Base-by-base conservation (phyloP, 2,797 vertebrate genomes). In the Limosa lapponica region DNA sequence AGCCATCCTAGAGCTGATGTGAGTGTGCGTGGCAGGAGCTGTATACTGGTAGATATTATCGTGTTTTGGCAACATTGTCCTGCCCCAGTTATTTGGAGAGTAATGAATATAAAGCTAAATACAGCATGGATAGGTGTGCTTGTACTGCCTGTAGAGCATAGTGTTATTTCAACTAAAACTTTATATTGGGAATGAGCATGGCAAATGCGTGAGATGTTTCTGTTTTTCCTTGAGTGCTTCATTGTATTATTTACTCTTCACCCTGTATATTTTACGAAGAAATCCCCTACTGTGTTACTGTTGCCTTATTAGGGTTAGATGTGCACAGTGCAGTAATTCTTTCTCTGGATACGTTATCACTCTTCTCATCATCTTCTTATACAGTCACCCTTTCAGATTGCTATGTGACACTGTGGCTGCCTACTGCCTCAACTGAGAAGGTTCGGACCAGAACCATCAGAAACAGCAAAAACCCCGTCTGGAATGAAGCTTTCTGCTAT, bases 401-500 rank as follows among this genome's bases (percentile, higher is more conserved):
- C 61, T 99, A 99, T 0, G 98, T 99, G 57, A 98, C 97, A 2
- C 87, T 99, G 48, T 97, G 94, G 84, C 96, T 99, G 34, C 99
- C 99, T 75, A 98, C 99, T 13, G 98, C 98, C 59, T 98, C 98
- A 2, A 91, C 96, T 0, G 97, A 96, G 66, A 94, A 94, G 16
- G 73, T 97, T 23, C 98, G 97, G 75, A 99, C 99, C 13, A 97
- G 92, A 82, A 98, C 97, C 2, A 93, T 99, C 52, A 72, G 77
- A 54, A 98, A 99, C 95, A 95, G 39, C 67, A 97, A 98, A 81
- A 96, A 96, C 30, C 99, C 99, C 0, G 72, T 98, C 51, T 99
- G 99, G 99, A 99, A 99, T 30, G 98, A 99, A 95, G 98, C 97
- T 32, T 99, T 99, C 91, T 97, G 93, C 74, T 99, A 98, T 55